Base-by-base conservation (phyloP, 2,888 invertebrate species). In the Drosophila monieri region DNA sequence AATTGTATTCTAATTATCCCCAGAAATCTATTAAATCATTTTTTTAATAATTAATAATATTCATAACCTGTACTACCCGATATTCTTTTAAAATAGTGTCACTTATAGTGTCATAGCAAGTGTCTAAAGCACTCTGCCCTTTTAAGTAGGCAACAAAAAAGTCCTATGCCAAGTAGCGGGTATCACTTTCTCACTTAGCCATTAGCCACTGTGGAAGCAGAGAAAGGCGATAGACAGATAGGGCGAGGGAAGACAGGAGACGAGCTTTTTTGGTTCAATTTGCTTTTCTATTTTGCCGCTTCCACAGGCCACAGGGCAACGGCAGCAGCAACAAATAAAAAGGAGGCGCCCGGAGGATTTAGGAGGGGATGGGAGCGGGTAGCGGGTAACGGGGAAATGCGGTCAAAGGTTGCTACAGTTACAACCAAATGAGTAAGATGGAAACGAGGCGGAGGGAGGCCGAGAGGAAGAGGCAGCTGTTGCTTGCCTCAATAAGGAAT, bases 351-450 rank as follows among this genome's bases (percentile, higher is more conserved):
- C 15, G 43, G 35, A 15, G 21, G 21, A 4, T 3, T 21, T 21
- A 27, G 8, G 8, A 8, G 25, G 23, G 1, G 23, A 23, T 2
- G 4, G 25, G 6, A 25, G 27, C 2, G 9, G 27, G 27, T 3
- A 9, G 2, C 8, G 8, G 27, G 27, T 8, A 4, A 4, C 0
- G 35, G 46, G 47, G 25, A 61, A 61, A 69, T 46, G 64, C 46
- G 73, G 73, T 73, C 61, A 73, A 57, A 73, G 60, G 61, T 56
- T 54, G 73, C 68, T 47, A 48, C 54, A 72, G 60, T 59, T 57
- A 67, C 51, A 52, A 49, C 47, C 62, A 64, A 60, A 68, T 64
- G 62, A 64, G 62, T 52, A 53, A 56, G 60, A 61, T 58, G 60
- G 39, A 47, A 48, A 23, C 44, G 15, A 35, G 21, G 32, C 47